These are phyloP conservation scores for Aulostomus chinensis DNA, from an alignment of 2,797 vertebrate genomes.

Conservation along the genomic window DNA sequence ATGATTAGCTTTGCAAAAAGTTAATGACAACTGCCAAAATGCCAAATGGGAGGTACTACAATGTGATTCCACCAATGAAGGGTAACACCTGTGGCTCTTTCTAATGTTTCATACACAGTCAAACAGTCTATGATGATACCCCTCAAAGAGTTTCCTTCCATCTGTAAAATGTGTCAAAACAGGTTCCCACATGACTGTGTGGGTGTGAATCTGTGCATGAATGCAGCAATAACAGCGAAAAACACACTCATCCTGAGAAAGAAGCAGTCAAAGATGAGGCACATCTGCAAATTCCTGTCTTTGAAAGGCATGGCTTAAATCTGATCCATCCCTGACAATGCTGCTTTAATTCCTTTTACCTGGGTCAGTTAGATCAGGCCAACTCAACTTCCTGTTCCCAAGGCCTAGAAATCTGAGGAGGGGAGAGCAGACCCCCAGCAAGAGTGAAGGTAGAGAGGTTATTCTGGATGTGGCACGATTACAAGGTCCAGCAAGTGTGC, in stretches of 20 bases:
- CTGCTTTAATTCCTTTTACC: constrained; percentile 69
- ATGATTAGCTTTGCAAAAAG: too few relatives aligned
- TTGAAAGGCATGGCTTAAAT: constrained; percentile 75
- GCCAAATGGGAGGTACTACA: too few relatives aligned
- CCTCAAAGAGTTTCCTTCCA: too few relatives aligned
- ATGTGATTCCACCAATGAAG: too few relatives aligned
- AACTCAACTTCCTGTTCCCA: constrained; percentile 59
- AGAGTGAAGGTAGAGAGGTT: constrained; percentile 53
- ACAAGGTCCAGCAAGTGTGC: too few relatives aligned
- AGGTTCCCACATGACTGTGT: too few relatives aligned
- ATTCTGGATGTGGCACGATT: constrained; percentile 33
- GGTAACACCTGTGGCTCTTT: too few relatives aligned
- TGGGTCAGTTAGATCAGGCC: constrained; percentile 66
- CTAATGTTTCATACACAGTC: too few relatives aligned
- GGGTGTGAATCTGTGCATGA: too few relatives aligned
- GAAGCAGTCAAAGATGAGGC: constrained; percentile 55
- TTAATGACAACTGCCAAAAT: too few relatives aligned
- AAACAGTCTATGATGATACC: too few relatives aligned
- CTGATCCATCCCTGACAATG: constrained; percentile 65
- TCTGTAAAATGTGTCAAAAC: too few relatives aligned
- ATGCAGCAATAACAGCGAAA: neutral
- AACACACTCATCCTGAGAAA: constrained; percentile 26
- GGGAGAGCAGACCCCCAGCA: constrained; percentile 33
- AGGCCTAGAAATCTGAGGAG: constrained; percentile 66
- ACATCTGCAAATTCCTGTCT: constrained; percentile 63